Conservation (phyloP, 2,113 vertebrate genomes). For the Phylloscopus trochiloides region DNA sequence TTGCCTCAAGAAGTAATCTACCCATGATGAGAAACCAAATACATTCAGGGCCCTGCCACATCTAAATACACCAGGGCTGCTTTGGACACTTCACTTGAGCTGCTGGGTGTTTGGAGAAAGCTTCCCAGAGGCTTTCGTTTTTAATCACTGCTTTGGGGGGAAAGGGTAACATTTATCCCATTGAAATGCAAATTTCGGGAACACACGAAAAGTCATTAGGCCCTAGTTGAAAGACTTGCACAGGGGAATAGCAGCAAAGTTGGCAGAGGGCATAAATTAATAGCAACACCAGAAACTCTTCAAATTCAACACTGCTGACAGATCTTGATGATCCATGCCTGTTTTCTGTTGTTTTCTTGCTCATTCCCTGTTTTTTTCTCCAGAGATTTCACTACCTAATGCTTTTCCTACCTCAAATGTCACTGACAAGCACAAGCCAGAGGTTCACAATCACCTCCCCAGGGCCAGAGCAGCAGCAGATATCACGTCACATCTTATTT, state of each 20-base stretch:
- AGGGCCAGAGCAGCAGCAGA: neutral
- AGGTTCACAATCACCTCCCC: neutral
- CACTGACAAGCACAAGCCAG: neutral
- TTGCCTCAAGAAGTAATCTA: neutral
- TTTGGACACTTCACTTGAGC: neutral
- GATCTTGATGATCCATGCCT: neutral
- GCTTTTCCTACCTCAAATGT: neutral
- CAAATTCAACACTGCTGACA: neutral
- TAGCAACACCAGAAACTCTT: neutral
- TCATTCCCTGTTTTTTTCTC: neutral
- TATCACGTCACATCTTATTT: neutral
- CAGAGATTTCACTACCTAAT: neutral
- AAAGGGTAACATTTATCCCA: neutral
- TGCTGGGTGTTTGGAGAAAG: neutral
- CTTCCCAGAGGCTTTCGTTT: neutral
- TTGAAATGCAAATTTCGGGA: conserved; percentile 1
- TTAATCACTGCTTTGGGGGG: neutral
- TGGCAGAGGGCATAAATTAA: neutral
- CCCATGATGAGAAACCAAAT: neutral
- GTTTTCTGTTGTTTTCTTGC: neutral
- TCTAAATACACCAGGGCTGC: neutral
- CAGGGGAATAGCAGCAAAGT: neutral
- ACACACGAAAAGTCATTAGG: neutral
- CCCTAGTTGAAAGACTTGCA: neutral
- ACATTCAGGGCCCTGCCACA: neutral